Percentiles rank a stretch among this genome's conserved stretches.
Conservation (phyloP, 2,113 vertebrate genomes). For the Lonchura striata region DNA sequence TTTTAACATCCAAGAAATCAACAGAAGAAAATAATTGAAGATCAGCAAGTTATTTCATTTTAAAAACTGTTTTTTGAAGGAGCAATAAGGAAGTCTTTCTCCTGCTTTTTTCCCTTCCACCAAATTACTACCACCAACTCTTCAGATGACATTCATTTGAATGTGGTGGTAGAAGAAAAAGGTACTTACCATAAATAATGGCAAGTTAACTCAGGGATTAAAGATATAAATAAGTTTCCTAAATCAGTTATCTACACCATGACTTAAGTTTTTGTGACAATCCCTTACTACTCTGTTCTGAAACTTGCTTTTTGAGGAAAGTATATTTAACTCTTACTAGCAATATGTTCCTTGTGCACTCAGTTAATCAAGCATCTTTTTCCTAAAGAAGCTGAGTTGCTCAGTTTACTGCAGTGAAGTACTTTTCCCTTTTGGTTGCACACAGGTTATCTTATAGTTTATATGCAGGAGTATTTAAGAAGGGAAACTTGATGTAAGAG, state of each 20-base stretch:
- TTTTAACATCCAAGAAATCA: constrained; percentile 32
- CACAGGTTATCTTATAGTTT: background rate
- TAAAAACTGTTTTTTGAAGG: constrained; percentile 45
- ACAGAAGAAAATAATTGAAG: background rate
- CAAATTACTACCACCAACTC: constrained; percentile 38
- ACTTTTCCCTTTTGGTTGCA: background rate
- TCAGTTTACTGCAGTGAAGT: background rate
- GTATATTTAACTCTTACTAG: background rate
- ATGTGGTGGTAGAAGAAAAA: constrained; percentile 65
- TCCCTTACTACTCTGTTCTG: constrained; percentile 8
- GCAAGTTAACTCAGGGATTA: constrained; percentile 76
- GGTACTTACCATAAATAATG: constrained; percentile 68
- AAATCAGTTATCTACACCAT: constrained; percentile 12
- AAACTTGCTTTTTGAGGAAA: background rate
- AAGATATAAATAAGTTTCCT: constrained; percentile 63
- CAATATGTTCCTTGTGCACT: background rate
- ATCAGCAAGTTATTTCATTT: background rate
- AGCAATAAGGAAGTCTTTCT: constrained; percentile 66
- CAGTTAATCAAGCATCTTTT: background rate
- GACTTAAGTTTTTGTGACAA: constrained; percentile 25
- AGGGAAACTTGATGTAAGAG: background rate
- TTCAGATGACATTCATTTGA: constrained; percentile 76
- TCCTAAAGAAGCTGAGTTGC: background rate
- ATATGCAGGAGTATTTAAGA: constrained; percentile 1
- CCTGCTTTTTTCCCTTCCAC: constrained; percentile 55